Evolutionary conservation across 1,140 invertebrate species (phyloP).

Genomic region (Agrypnia vestita): DNA sequence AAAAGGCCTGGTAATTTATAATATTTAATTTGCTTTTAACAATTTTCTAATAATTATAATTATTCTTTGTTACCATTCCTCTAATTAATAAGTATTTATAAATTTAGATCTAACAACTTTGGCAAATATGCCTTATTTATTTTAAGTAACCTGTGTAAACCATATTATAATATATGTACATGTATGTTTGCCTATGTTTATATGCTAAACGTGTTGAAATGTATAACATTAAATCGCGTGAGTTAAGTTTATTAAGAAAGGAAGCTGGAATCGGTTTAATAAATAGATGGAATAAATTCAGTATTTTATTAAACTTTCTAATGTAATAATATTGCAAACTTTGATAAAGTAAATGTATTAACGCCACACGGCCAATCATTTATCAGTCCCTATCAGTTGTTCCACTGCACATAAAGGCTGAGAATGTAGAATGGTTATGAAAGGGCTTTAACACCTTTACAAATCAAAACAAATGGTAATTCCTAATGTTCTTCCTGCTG

Average conservation of each 20-base stretch:
- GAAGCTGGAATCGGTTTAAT: background rate
- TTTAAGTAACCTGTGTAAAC: no score
- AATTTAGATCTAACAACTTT: no score
- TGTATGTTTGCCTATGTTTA: no score
- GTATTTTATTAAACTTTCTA: constrained; percentile 25
- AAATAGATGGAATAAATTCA: constrained; percentile 14
- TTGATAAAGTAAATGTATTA: constrained; percentile 13
- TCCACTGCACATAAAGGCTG: background rate
- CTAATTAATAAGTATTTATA: no score
- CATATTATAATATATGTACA: no score
- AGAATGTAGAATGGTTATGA: constrained; percentile 8
- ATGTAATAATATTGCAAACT: background rate
- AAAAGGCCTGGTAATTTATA: no score
- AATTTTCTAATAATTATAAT: no score
- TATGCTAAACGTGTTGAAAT: no score
- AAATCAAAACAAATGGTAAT: constrained; percentile 21
- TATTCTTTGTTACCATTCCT: no score
- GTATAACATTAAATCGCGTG: background rate
- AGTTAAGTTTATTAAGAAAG: background rate
- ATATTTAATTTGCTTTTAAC: no score
- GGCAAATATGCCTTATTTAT: no score
- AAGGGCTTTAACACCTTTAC: constrained; percentile 27
- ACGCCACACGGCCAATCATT: background rate
- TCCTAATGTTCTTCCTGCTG: constrained; percentile 22
- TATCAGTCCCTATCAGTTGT: constrained; percentile 24